Conservation (phyloP, 2,888 invertebrate species). For the Chaetoderma sp. region DNA sequence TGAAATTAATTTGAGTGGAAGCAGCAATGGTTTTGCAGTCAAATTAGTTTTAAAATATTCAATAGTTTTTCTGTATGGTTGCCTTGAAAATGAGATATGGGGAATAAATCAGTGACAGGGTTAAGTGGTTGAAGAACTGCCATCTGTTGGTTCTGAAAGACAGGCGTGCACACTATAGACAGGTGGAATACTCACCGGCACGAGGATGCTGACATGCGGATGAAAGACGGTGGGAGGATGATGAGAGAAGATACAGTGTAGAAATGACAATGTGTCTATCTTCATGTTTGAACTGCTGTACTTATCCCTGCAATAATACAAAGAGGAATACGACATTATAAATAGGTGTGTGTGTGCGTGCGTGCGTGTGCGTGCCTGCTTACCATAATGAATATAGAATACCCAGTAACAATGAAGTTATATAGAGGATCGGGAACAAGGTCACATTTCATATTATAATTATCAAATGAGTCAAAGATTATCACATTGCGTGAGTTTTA, state of each 20-base stretch:
- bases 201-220: slow-evolving; percentile 62
- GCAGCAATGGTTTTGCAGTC: too few species aligned
- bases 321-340: not conserved
- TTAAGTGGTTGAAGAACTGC: too few species aligned
- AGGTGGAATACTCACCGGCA: slow-evolving; percentile 70
- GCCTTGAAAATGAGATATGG: too few species aligned
- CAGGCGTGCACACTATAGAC: too few species aligned
- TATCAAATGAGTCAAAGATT: too few species aligned
- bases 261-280: slow-evolving; percentile 94
- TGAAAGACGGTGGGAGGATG: slow-evolving; percentile 76
- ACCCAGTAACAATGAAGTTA: not conserved
- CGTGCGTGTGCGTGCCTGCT: not conserved
- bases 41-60: too few species aligned
- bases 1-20: too few species aligned
- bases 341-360: too few species aligned
- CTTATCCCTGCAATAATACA: slow-evolving; percentile 78
- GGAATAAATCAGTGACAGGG: too few species aligned
- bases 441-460: not conserved
- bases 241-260: slow-evolving; percentile 84
- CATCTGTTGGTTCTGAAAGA: too few species aligned
- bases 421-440: not conserved
- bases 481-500: too few species aligned
- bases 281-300: slow-evolving; percentile 94
- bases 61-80: too few species aligned
- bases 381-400: not conserved